Evolutionary conservation across 2,888 invertebrate genomes (phyloP).

Genomic region (Pyrrhia umbra): DNA sequence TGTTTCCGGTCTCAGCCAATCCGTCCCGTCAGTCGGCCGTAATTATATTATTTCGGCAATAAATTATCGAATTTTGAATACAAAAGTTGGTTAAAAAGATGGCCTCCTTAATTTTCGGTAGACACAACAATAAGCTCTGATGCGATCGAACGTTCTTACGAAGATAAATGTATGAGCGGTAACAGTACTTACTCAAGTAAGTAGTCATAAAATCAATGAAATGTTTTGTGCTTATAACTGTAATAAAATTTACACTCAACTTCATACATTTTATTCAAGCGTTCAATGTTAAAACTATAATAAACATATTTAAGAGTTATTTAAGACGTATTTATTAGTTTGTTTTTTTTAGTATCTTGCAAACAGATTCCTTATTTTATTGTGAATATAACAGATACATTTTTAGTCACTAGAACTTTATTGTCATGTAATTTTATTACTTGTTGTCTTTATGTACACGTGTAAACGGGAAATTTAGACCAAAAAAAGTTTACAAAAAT

Average conservation of each 20-base stretch:
- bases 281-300: conserved; percentile 6
- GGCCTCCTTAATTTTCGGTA: conserved; percentile 83
- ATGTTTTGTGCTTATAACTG: conserved; percentile 28
- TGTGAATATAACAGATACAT: neutral
- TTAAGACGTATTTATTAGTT: neutral
- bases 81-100: conserved; percentile 85
- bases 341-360: neutral
- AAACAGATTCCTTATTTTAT: neutral
- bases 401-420: too few relatives aligned
- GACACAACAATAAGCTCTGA: conserved; percentile 74
- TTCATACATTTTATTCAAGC: conserved; percentile 23
- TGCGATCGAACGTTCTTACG: conserved; percentile 56
- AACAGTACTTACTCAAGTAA: conserved; percentile 21
- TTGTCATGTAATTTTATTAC: neutral
- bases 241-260: conserved; percentile 19
- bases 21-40: conserved; percentile 88
- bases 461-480: neutral
- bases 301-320: neutral
- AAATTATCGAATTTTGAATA: conserved; percentile 90
- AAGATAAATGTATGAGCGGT: conserved; percentile 54
- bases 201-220: conserved; percentile 44
- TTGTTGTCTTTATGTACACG: neutral
- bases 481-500: neutral
- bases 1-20: conserved; percentile 88
- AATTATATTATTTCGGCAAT: conserved; percentile 91